Evolutionary conservation across 1,140 invertebrate species (phyloP).

Genomic region (Octopus sinensis): DNA sequence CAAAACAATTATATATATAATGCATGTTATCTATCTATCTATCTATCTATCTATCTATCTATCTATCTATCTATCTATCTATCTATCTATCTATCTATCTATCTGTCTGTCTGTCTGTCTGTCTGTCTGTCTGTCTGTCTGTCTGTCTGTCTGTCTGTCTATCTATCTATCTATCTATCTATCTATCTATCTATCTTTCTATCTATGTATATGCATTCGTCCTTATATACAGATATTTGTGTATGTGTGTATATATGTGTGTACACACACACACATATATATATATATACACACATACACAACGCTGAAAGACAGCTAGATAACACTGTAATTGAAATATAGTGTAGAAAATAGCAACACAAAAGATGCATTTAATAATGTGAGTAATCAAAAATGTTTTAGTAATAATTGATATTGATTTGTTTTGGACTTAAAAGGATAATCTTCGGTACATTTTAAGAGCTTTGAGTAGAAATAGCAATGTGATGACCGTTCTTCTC

Average conservation of each 20-base stretch:
- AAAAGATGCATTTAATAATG: too few relatives aligned
- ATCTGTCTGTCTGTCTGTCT: neutral
- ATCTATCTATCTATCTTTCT: neutral
- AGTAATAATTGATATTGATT: too few relatives aligned
- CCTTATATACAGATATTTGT: neutral
- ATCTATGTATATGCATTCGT: neutral
- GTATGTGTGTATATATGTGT: neutral
- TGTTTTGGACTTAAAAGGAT: too few relatives aligned
- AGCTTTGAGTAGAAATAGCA: too few relatives aligned
- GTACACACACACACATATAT: neutral
- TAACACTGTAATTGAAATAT: too few relatives aligned
- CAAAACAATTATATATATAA: neutral
- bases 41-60: neutral
- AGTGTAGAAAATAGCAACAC: too few relatives aligned
- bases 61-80: neutral
- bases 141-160: neutral
- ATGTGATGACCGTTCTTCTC: too few relatives aligned
- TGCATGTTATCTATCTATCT: neutral
- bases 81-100: neutral
- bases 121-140: neutral
- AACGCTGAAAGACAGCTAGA: too few relatives aligned
- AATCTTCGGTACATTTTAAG: too few relatives aligned
- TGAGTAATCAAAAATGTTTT: too few relatives aligned
- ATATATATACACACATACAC: neutral
- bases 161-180: neutral